phyloP scores from a whole-genome alignment of 2,113 vertebrate genomes.

The Perca fluviatilis region DNA sequence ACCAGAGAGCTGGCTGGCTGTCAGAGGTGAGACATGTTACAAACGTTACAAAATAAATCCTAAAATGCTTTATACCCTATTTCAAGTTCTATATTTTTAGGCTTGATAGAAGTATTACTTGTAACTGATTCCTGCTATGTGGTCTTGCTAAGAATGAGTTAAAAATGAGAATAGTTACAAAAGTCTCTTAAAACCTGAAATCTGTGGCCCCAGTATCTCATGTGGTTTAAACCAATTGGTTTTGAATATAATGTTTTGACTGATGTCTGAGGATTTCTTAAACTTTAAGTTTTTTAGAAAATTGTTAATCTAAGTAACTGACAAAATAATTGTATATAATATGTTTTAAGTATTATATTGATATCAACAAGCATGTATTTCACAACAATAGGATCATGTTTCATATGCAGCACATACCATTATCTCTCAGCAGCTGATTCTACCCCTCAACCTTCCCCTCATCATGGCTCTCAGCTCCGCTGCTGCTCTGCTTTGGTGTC shows the following conservation, averaged over 20 bases:
- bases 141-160: not conserved
- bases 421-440: not conserved
- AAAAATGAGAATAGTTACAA: too few relatives aligned
- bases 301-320: not conserved
- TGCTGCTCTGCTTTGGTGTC: not conserved
- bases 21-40: not conserved
- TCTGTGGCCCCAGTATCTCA: too few relatives aligned
- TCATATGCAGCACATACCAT: not conserved
- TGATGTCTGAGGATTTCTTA: too few relatives aligned
- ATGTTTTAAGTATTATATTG: not conserved
- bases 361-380: not conserved
- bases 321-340: too few relatives aligned
- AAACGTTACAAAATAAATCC: not conserved
- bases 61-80: not conserved
- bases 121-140: not conserved
- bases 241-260: too few relatives aligned
- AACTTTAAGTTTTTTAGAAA: too few relatives aligned
- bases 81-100: not conserved
- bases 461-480: accelerated
- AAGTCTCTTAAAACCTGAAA: too few relatives aligned
- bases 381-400: not conserved
- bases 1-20: not conserved
- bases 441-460: too few relatives aligned
- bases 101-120: not conserved
- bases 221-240: too few relatives aligned